These are phyloP conservation scores for Hoplostethus mediterraneus DNA, from an alignment of 2,797 vertebrate species.

Conservation along the genomic window DNA sequence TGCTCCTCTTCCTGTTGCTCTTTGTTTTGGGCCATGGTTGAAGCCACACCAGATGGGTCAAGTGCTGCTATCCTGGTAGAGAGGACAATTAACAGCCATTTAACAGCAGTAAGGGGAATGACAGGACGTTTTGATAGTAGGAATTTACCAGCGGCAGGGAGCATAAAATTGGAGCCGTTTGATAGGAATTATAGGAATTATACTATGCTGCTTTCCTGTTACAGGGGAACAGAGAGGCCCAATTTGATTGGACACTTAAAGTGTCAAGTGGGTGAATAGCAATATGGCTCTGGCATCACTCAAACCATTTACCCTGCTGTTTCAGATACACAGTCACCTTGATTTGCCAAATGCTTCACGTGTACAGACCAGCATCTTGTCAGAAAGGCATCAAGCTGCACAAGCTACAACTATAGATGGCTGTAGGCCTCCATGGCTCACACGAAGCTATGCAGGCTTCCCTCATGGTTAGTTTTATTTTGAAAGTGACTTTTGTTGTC, in stretches of 20 bases:
- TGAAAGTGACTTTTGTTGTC: slow-evolving; percentile 38
- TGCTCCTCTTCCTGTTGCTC: slow-evolving; percentile 52
- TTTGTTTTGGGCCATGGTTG: slow-evolving; percentile 55
- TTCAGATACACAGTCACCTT: neutral
- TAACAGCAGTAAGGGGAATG: neutral
- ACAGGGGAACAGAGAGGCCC: slow-evolving; percentile 18
- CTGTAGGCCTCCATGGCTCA: neutral
- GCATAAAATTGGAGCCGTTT: too few species aligned
- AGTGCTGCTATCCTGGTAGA: slow-evolving; percentile 57
- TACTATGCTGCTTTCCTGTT: neutral
- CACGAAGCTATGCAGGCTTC: neutral
- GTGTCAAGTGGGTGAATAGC: neutral
- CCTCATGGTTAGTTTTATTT: slow-evolving; percentile 12
- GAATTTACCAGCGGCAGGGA: too few species aligned
- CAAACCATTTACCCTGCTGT: neutral
- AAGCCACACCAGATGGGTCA: slow-evolving; percentile 52
- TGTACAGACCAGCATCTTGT: neutral
- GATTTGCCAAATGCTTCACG: neutral
- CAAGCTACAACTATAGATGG: neutral
- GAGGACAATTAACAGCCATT: slow-evolving; percentile 32
- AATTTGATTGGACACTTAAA: slow-evolving; percentile 11
- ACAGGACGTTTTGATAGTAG: neutral
- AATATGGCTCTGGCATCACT: neutral
- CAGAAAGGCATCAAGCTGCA: neutral
- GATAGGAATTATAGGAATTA: neutral